Conservation (phyloP, 2,113 vertebrate species). For the Cottus gobio region DNA sequence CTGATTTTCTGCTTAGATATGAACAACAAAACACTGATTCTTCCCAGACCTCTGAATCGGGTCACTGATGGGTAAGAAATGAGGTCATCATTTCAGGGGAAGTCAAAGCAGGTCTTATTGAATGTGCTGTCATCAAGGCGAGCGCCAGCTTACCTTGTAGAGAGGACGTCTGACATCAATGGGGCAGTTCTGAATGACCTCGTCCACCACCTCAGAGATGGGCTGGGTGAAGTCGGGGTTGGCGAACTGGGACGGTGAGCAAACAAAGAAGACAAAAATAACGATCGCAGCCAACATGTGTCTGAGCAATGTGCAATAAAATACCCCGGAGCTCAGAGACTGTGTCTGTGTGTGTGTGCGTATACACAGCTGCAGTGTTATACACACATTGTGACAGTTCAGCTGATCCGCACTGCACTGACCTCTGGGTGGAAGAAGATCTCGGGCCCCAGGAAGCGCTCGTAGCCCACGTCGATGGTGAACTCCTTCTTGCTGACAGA, state of each 20-base stretch:
- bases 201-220: constrained; percentile 98
- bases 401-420: not conserved
- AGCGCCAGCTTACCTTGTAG: constrained; percentile 89
- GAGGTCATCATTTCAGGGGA: not conserved
- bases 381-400: not conserved
- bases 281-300: too few species aligned
- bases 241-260: constrained; percentile 86
- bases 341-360: too few species aligned
- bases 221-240: constrained; percentile 99
- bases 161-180: constrained; percentile 97
- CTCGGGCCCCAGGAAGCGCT: constrained; percentile 97
- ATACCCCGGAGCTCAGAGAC: not conserved
- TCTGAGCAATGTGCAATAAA: not conserved
- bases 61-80: not conserved
- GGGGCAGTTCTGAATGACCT: constrained; percentile 99
- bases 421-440: constrained; percentile 99
- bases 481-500: constrained; percentile 98
- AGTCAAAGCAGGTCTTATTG: not conserved
- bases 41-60: not conserved
- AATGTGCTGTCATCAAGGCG: not conserved
- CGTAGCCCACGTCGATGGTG: constrained; percentile 97
- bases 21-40: too few species aligned
- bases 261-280: not conserved
- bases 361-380: not conserved
- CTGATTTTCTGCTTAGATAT: too few species aligned